Conservation (phyloP, 64 coral and sea anemone species). For the Acropora tenuis region DNA sequence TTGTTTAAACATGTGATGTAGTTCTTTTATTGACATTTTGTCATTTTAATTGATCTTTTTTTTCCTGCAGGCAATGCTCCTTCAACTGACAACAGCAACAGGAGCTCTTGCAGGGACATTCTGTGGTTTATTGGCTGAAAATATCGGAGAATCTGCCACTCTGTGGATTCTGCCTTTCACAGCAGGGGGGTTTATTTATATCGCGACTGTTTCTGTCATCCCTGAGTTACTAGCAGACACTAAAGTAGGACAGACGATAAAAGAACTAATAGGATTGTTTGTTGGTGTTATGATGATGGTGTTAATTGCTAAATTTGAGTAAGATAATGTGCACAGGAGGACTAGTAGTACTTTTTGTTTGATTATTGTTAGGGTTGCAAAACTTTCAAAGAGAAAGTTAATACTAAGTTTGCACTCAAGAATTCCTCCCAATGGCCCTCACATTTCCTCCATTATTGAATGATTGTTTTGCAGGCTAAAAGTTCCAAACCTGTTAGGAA, state of each 20-base stretch:
- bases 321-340: not conserved
- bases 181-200: slow-evolving; percentile 97
- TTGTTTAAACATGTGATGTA: too few relatives aligned
- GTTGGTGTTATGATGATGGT: slow-evolving; percentile 98
- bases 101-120: slow-evolving; percentile 90
- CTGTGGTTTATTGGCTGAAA: slow-evolving; percentile 92
- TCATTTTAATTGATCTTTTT: not conserved
- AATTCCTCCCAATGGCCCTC: too few relatives aligned
- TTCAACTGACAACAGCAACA: slow-evolving; percentile 91
- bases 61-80: slow-evolving; percentile 81
- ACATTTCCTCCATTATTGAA: too few relatives aligned
- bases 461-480: too few relatives aligned
- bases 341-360: not conserved
- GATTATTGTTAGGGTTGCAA: too few relatives aligned
- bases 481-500: too few relatives aligned
- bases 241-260: slow-evolving; percentile 93
- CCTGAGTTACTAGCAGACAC: slow-evolving; percentile 92
- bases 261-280: slow-evolving; percentile 92
- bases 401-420: too few relatives aligned
- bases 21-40: too few relatives aligned
- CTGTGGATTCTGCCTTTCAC: slow-evolving; percentile 97
- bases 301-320: slow-evolving; percentile 92
- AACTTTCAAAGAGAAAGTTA: too few relatives aligned
- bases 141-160: slow-evolving; percentile 82
- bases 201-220: slow-evolving; percentile 97